phyloP scores from a whole-genome alignment of 2,888 invertebrate genomes.

The Ceriagrion tenellum region DNA sequence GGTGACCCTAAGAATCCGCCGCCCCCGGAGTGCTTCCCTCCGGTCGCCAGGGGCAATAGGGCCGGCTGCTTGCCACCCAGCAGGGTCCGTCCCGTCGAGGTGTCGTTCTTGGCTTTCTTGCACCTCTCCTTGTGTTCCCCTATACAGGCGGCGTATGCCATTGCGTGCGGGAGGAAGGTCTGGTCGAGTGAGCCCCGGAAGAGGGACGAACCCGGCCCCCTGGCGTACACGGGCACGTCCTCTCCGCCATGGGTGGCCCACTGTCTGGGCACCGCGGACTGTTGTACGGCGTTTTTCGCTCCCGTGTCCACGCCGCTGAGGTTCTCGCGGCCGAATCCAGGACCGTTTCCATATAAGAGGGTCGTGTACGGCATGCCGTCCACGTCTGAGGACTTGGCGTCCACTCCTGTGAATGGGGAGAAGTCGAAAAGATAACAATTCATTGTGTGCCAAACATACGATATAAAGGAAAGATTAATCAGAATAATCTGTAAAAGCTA shows the following conservation, averaged over 20 bases:
- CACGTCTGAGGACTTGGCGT: slow-evolving; percentile 86
- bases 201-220: slow-evolving; percentile 77
- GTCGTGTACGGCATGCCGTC: slow-evolving; percentile 88
- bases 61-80: slow-evolving; percentile 28
- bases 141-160: slow-evolving; percentile 89
- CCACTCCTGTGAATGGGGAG: slow-evolving; percentile 81
- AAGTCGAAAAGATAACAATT: neutral
- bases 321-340: slow-evolving; percentile 82
- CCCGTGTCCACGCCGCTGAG: slow-evolving; percentile 74
- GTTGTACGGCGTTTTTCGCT: slow-evolving; percentile 83
- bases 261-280: slow-evolving; percentile 86
- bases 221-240: slow-evolving; percentile 90
- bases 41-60: slow-evolving; percentile 20
- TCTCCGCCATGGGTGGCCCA: slow-evolving; percentile 92
- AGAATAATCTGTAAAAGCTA: no score
- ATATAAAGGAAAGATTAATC: no score
- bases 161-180: slow-evolving; percentile 91
- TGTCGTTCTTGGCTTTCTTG: slow-evolving; percentile 76
- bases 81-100: neutral
- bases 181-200: slow-evolving; percentile 88
- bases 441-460: no score
- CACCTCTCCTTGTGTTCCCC: slow-evolving; percentile 85
- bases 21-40: neutral
- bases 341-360: slow-evolving; percentile 88
- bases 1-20: neutral